Percentiles rank a stretch among this genome's conserved stretches.
Conservation (phyloP, 2,113 vertebrate species). For the Oriolus oriolus region DNA sequence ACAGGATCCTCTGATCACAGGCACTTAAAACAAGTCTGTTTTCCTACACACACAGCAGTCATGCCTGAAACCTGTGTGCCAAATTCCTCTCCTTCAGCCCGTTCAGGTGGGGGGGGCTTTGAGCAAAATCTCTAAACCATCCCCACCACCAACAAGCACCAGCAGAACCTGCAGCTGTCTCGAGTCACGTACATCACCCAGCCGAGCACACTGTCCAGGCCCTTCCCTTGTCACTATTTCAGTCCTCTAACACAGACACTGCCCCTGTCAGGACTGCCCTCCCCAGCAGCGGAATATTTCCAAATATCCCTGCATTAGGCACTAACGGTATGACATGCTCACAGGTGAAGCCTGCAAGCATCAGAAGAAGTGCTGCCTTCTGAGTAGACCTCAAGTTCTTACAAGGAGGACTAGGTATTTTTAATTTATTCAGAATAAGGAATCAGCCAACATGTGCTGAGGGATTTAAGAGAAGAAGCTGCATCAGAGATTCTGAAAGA, state of each 20-base stretch:
- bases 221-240: accelerated
- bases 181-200: background rate
- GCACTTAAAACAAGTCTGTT: background rate
- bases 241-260: background rate
- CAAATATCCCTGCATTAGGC: background rate
- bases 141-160: background rate
- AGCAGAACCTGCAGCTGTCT: background rate
- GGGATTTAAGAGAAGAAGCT: background rate
- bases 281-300: background rate
- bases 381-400: background rate
- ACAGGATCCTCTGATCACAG: background rate
- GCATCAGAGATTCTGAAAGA: background rate
- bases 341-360: background rate
- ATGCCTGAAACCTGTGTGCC: background rate
- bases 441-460: background rate
- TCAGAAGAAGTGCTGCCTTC: background rate
- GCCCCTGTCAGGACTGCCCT: background rate
- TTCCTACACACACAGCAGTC: background rate
- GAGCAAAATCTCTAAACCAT: background rate
- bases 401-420: background rate
- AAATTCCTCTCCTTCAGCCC: background rate
- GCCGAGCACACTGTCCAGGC: background rate
- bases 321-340: background rate
- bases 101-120: background rate
- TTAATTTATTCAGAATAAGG: background rate